A percentile compares a stretch with the other conserved stretches of the same genome.
phyloP scores from a whole-genome alignment of 1,140 invertebrate species.

The Daktulosphaira vitifoliae region DNA sequence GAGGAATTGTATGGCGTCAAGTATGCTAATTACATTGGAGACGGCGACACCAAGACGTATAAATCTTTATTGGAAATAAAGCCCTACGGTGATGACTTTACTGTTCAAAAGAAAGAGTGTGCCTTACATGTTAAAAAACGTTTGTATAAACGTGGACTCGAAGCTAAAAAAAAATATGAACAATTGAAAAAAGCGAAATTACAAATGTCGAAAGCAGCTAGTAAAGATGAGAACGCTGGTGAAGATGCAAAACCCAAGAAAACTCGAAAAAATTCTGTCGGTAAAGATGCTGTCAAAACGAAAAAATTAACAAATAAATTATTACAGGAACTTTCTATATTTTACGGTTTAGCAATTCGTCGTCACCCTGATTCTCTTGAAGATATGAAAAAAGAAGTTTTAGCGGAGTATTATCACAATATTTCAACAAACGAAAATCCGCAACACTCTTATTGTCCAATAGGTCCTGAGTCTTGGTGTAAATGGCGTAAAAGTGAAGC shows the following conservation, averaged over 20 bases:
- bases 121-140: conserved; percentile 36
- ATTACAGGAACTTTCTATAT: background rate
- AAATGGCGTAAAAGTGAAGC: conserved; percentile 38
- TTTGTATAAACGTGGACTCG: conserved; percentile 2
- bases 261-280: background rate
- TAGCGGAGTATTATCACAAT: conserved; percentile 31
- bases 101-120: conserved; percentile 33
- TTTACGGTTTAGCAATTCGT: conserved; percentile 34
- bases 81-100: conserved; percentile 30
- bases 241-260: conserved; percentile 19
- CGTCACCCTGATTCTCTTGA: conserved; percentile 6
- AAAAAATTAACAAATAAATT: no score
- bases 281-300: no score
- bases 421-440: conserved; percentile 18
- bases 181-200: conserved; percentile 11
- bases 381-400: conserved; percentile 31
- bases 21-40: conserved; percentile 37
- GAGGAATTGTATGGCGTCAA: conserved; percentile 31
- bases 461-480: conserved; percentile 40
- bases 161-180: conserved; percentile 15
- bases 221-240: conserved; percentile 4
- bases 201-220: conserved; percentile 3
- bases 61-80: conserved; percentile 1
- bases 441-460: conserved; percentile 38
- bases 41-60: conserved; percentile 37